phyloP scores from a whole-genome alignment of 2,888 invertebrate genomes.

The Drosophila multiciliata region DNA sequence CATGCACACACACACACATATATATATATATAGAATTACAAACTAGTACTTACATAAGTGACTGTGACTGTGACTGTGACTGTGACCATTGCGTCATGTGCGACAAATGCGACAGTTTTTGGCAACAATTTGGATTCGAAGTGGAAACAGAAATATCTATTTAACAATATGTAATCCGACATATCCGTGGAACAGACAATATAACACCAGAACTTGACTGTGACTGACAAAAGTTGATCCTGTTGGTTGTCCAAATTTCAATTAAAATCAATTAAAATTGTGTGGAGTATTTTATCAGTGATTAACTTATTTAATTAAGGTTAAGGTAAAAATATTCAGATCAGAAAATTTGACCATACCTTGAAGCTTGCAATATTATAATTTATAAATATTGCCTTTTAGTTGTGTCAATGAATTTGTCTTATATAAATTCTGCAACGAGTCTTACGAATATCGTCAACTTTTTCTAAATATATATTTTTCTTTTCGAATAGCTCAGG shows the following conservation, averaged over 20 bases:
- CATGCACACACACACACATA: background rate
- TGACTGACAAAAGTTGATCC: background rate
- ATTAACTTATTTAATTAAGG: background rate
- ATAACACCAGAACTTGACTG: background rate
- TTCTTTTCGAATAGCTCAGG: background rate
- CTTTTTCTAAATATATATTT: background rate
- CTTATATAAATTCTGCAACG: too few relatives aligned
- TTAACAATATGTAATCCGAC: slow-evolving; percentile 28
- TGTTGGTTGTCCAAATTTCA: background rate
- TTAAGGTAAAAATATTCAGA: background rate
- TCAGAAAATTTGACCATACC: background rate
- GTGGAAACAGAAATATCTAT: slow-evolving; percentile 29
- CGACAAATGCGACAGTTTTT: slow-evolving; percentile 47
- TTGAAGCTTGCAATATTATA: too few relatives aligned
- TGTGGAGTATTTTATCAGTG: background rate
- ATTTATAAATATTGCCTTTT: too few relatives aligned
- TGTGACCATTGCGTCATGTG: slow-evolving; percentile 50
- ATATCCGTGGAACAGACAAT: background rate
- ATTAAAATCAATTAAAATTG: background rate
- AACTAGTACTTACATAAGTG: background rate
- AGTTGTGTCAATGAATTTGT: too few relatives aligned
- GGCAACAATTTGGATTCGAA: slow-evolving; percentile 26
- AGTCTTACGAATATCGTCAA: background rate
- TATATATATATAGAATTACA: background rate
- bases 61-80: slow-evolving; percentile 15